These are phyloP conservation scores for Hemiprocne comata DNA, from an alignment of 2,113 vertebrate species.

Conservation along the genomic window DNA sequence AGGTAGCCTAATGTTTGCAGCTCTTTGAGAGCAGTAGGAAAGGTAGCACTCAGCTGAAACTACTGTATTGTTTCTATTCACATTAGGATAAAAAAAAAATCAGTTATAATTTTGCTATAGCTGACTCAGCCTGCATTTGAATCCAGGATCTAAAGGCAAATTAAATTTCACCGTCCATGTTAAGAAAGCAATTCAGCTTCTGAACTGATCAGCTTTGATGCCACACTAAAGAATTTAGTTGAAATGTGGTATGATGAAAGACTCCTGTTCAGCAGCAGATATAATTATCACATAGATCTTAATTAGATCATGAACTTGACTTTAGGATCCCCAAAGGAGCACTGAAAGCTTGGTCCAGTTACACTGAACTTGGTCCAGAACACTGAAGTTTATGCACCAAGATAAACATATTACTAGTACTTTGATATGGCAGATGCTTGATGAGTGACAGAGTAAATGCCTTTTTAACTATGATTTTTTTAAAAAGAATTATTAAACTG, in stretches of 20 bases:
- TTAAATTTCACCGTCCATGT: constrained; percentile 4
- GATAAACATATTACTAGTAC: background rate
- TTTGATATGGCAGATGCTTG: constrained; percentile 23
- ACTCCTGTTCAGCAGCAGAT: background rate
- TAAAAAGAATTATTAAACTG: constrained; percentile 8
- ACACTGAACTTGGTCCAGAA: constrained; percentile 23
- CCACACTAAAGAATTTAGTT: background rate
- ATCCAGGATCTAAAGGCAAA: constrained; percentile 29
- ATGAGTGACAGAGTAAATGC: constrained; percentile 23
- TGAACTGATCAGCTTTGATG: constrained; percentile 35
- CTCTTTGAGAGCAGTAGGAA: background rate
- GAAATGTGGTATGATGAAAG: constrained; percentile 19
- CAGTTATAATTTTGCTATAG: background rate
- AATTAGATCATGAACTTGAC: constrained; percentile 46
- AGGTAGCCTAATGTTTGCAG: background rate
- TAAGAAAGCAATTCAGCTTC: constrained; percentile 26
- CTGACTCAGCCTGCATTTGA: background rate
- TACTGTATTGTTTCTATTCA: background rate
- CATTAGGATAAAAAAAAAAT: background rate
- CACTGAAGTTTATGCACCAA: constrained; percentile 31
- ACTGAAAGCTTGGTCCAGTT: constrained; percentile 14
- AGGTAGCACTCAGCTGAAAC: background rate
- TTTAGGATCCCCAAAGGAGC: constrained; percentile 12
- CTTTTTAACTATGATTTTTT: constrained; percentile 27
- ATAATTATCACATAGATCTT: constrained; percentile 33